Evolutionary conservation across 2,113 vertebrate species (phyloP), one percentile per base, ranked within the genome.

Genomic region (Erythrocebus patas): DNA sequence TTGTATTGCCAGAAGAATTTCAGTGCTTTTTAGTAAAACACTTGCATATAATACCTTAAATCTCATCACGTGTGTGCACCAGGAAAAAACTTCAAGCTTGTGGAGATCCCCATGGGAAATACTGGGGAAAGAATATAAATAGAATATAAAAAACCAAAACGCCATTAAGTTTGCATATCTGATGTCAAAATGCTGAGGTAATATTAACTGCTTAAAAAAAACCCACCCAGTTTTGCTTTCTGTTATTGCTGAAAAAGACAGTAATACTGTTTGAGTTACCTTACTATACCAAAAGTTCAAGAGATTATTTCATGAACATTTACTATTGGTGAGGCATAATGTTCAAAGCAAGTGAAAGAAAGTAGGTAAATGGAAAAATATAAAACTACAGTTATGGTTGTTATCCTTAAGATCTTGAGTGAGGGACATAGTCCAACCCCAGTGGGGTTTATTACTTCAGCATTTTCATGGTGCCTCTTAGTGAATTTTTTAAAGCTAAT

Each of bases 181-280:
- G 59, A 98, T 98, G 96, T 97, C 96, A 97, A 91, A 98, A 98
- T 97, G 98, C 81, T 99, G 99, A 99, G 99, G 99, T 99, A 99
- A 98, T 97, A 96, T 13, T 91, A 96, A 98, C 97, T 98, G 95
- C 98, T 98, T 79, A 87, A 97, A 98, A 97, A 98, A 98, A 70
- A 45, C 61, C 93, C 5, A 20, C 97, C 97, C 95, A 97, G 93
- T 97, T 96, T 95, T 97, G 96, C 92, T 98, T 64, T 95, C 64
- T 98, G 98, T 99, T 99, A 99, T 99, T 99, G 99, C 99, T 99
- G 98, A 98, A 97, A 97, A 98, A 95, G 98, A 90, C 79, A 96
- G 94, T 96, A 98, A 98, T 93, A 95, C 92, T 97, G 98, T 97
- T 64, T 55, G 43, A 61, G 75, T 95, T 75, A 96, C 96, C 97